Percentiles rank a stretch among this genome's conserved stretches.
phyloP scores from a whole-genome alignment of 2,797 vertebrate species.

The Selene dorsalis region DNA sequence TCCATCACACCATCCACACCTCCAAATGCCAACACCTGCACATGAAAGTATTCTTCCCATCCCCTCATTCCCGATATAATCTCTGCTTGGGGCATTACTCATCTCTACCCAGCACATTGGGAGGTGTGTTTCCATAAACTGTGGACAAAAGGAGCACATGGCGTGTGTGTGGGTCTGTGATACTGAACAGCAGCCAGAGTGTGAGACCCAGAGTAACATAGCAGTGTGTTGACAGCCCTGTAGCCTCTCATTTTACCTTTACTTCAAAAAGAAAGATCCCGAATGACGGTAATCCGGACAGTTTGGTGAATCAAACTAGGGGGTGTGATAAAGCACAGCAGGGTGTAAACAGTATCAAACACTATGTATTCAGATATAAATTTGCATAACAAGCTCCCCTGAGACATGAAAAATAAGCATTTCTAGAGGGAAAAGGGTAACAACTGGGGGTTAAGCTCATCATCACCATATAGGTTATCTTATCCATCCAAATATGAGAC shows the following conservation, averaged over 20 bases:
- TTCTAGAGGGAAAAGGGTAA: background rate
- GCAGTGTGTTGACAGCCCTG: slow-evolving; percentile 10
- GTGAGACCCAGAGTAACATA: slow-evolving; percentile 3
- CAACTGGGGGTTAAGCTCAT: background rate
- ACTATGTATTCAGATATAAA: background rate
- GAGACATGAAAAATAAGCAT: slow-evolving; percentile 10
- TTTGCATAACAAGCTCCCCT: background rate
- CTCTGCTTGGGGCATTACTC: slow-evolving; percentile 59
- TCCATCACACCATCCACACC: slow-evolving; percentile 44
- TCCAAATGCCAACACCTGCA: slow-evolving; percentile 45
- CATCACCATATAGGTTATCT: slow-evolving; percentile 8
- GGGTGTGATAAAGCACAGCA: background rate
- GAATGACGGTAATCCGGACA: slow-evolving; percentile 16
- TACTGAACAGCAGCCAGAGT: slow-evolving; percentile 17
- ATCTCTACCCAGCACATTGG: slow-evolving; percentile 50
- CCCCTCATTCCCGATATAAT: slow-evolving; percentile 46
- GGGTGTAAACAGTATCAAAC: background rate
- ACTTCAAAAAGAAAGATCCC: slow-evolving; percentile 21
- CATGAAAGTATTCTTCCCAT: slow-evolving; percentile 40
- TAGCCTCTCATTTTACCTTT: slow-evolving; percentile 30
- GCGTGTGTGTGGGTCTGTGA: slow-evolving; percentile 29
- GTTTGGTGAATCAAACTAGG: slow-evolving; percentile 5
- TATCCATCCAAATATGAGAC: slow-evolving; percentile 24
- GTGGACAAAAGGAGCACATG: slow-evolving; percentile 38
- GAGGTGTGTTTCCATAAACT: slow-evolving; percentile 48